Percentiles rank a stretch among this genome's conserved stretches.
phyloP scores from a whole-genome alignment of 2,797 vertebrate genomes.

The Spinus olivaceus region DNA sequence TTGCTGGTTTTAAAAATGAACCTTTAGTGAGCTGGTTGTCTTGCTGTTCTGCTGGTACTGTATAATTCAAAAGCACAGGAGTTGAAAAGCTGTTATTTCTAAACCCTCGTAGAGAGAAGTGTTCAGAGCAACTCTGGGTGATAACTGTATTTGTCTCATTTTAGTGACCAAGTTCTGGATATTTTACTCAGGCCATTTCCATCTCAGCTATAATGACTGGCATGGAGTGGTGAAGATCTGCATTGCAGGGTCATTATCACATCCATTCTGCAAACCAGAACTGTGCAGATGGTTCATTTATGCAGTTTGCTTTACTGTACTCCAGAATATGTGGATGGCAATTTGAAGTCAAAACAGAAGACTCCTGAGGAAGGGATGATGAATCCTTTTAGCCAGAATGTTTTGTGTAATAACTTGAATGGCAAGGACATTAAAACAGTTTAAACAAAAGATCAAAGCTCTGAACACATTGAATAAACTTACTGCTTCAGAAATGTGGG shows the following conservation, averaged over 20 bases:
- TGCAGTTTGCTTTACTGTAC: neutral
- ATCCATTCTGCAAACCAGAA: neutral
- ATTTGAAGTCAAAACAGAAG: neutral
- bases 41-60: neutral
- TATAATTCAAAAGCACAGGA: neutral
- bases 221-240: neutral
- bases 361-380: neutral
- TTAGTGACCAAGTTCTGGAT: neutral
- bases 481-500: neutral
- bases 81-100: neutral
- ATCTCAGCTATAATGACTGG: neutral
- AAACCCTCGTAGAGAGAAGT: neutral
- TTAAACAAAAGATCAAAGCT: neutral
- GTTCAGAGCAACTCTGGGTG: neutral
- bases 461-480: neutral
- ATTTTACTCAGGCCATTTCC: neutral
- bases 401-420: conserved; percentile 13
- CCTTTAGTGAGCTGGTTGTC: neutral
- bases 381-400: neutral
- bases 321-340: neutral
- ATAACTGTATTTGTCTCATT: neutral
- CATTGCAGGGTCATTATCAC: neutral
- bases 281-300: neutral
- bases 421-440: neutral
- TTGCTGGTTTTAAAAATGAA: neutral